phyloP scores from a whole-genome alignment of 2,113 vertebrate species.

The Noturus placidus region DNA sequence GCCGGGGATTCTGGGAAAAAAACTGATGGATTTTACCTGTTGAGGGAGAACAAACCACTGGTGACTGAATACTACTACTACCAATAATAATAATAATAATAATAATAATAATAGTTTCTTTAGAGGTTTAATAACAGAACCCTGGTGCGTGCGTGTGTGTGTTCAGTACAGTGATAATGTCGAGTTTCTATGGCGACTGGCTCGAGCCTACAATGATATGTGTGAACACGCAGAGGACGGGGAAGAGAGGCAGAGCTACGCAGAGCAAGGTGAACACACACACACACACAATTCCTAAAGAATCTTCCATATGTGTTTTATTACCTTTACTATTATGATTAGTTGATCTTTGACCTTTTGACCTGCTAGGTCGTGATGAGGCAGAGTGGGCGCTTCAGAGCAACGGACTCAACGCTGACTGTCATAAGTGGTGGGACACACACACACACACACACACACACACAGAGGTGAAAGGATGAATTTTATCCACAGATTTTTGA shows the following conservation, averaged over 20 bases:
- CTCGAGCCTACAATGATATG: slow-evolving; percentile 88
- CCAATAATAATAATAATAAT: neutral
- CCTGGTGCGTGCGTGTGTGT: slow-evolving; percentile 4
- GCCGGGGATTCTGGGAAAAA: slow-evolving; percentile 71
- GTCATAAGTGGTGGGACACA: slow-evolving; percentile 83
- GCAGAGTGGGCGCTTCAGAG: slow-evolving; percentile 78
- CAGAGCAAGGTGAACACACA: slow-evolving; percentile 70
- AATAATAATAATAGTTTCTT: neutral
- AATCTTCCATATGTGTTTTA: neutral
- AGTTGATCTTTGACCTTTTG: neutral
- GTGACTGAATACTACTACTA: slow-evolving; percentile 64
- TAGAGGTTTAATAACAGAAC: neutral
- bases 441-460: neutral
- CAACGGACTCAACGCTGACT: slow-evolving; percentile 77
- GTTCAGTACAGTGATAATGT: slow-evolving; percentile 75
- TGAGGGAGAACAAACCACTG: slow-evolving; percentile 81
- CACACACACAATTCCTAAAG: neutral
- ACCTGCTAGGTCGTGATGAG: slow-evolving; percentile 80
- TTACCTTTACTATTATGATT: neutral
- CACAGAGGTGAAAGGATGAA: neutral
- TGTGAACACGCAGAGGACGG: slow-evolving; percentile 71
- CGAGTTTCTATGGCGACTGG: slow-evolving; percentile 90
- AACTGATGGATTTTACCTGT: slow-evolving; percentile 81
- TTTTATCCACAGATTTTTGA: neutral
- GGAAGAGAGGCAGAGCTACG: slow-evolving; percentile 78